Evolutionary conservation across 2,888 invertebrate species (phyloP), one percentile per base, ranked within the genome.

Genomic region (Cyrtodaria siliqua): DNA sequence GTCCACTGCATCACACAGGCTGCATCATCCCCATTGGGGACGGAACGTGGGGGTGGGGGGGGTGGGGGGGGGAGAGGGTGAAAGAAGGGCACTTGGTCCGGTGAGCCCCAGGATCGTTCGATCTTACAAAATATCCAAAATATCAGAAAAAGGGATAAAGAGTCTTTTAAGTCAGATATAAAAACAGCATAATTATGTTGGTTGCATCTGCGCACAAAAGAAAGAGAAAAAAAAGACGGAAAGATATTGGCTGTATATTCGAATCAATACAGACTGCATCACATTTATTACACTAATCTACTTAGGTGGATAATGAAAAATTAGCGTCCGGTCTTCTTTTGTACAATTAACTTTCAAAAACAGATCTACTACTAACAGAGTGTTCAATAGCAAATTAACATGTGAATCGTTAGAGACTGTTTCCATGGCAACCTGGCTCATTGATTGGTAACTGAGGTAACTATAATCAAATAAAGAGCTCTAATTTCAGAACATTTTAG

Each of bases 371-470:
- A 6, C 47, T 3, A 47, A 47, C 8, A 47, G n/a, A 4, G 20
- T 16, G 47, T 47, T 47, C 20, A 47, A 4, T 33, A 33, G 33
- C 56, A 56, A 27, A 56, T 56, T 38, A 56, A 16, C 56, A 33
- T 56, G 56, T 56, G 33, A 56, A 18, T 14, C 14, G 24, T 20
- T 57, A 18, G 49, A 44, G 42, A 55, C 49, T 20, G 76, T 76
- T 57, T 16, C 76, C 62, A 76, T 66, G 62, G 76, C 23, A 66
- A 70, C 70, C 27, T 52, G 50, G 59, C 40, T 71, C 57, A 64
- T 56, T 59, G 64, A 63, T 64, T 29, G 47, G 49, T 29, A 47
- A 60, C 47, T 60, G 60, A 60, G 47, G 60, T 42, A 60, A 60
- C n/a, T 18, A 26, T 60, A 47, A 60, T 60, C 49, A 27, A 60